These are phyloP conservation scores for Macaria liturata DNA, from an alignment of 2,888 invertebrate species.

Conservation along the genomic window DNA sequence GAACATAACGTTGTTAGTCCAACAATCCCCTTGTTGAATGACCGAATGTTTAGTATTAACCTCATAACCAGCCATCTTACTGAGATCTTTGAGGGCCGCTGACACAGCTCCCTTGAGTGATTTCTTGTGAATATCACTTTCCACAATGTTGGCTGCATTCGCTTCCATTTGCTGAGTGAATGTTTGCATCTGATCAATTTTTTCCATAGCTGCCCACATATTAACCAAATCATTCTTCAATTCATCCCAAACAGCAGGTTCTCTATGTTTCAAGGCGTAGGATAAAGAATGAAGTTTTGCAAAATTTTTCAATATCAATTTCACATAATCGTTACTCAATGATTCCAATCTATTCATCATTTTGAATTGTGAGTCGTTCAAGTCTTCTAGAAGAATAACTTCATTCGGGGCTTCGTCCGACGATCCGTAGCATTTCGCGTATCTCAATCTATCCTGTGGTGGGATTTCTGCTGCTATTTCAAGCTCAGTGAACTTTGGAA, in stretches of 20 bases:
- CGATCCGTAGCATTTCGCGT: slow-evolving; percentile 48
- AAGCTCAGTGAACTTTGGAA: slow-evolving; percentile 44
- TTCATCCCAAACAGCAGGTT: slow-evolving; percentile 36
- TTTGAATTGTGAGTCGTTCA: slow-evolving; percentile 35
- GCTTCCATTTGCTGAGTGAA: slow-evolving; percentile 23
- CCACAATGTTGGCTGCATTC: slow-evolving; percentile 17
- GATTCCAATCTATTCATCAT: slow-evolving; percentile 45
- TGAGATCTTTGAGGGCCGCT: background rate
- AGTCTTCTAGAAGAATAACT: slow-evolving; percentile 53
- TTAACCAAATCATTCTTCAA: slow-evolving; percentile 30
- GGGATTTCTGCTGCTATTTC: slow-evolving; percentile 40
- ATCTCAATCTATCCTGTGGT: slow-evolving; percentile 39
- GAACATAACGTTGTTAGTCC: slow-evolving; percentile 55
- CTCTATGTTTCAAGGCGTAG: slow-evolving; percentile 42
- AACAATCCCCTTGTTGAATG: slow-evolving; percentile 50
- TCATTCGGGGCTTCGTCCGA: slow-evolving; percentile 42
- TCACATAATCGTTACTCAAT: slow-evolving; percentile 38
- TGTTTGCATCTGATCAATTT: background rate
- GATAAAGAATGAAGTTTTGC: slow-evolving; percentile 47
- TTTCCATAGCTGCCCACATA: slow-evolving; percentile 21
- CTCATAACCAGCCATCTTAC: slow-evolving; percentile 33
- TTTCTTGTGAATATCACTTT: slow-evolving; percentile 29
- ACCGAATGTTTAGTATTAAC: slow-evolving; percentile 38
- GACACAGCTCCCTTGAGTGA: slow-evolving; percentile 21
- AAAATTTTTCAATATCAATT: slow-evolving; percentile 42